Base-by-base conservation (phyloP, 2,113 vertebrate genomes). In the Lethenteron reissneri region DNA sequence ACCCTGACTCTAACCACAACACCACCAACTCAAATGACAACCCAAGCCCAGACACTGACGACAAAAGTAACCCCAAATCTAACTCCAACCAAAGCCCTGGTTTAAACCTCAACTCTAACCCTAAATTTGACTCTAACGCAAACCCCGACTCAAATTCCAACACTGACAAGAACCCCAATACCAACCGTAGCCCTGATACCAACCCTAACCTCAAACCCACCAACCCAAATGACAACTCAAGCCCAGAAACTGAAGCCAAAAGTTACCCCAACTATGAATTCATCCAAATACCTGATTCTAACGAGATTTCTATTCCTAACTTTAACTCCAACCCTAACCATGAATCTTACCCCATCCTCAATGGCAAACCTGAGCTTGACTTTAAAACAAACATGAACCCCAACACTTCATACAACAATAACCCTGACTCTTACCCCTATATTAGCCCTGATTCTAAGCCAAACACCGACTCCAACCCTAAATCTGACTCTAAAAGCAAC, bases 351-450 rank as follows among this genome's bases (percentile, higher is more conserved):
- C n/a, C 71, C 17, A 71, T 59, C 71, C 56, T 57, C 4, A 56
- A 71, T 57, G 11, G 4, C 57, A 71, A 57, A 12, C 15, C 56
- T 71, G 57, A 56, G 19, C 70, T 8, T 71, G n/a, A 71, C 70
- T 56, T 56, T 21, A 71, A 71, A 19, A 19, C 9, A n/a, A 71
- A 71, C 19, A n/a, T 9, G 19, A 71, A 71, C 21, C 12, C 3
- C 3, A 71, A 71, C 21, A 25, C 21, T 12, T 56, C 41, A 3
- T 57, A 25, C 57, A 71, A 71, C 70, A 8, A 19, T 9, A 71
- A 71, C 19, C 9, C 56, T 71, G 57, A 71, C 70, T 56, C 70
- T 56, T 41, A 71, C 70, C 56, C 70, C 10, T n/a, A 71, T 10
- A n/a, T 56, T 71, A 21, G 10, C 6, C 70, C 70, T 56, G 57